Evolutionary conservation across 2,888 invertebrate genomes (phyloP).

Genomic region (Drosophila antonietae): DNA sequence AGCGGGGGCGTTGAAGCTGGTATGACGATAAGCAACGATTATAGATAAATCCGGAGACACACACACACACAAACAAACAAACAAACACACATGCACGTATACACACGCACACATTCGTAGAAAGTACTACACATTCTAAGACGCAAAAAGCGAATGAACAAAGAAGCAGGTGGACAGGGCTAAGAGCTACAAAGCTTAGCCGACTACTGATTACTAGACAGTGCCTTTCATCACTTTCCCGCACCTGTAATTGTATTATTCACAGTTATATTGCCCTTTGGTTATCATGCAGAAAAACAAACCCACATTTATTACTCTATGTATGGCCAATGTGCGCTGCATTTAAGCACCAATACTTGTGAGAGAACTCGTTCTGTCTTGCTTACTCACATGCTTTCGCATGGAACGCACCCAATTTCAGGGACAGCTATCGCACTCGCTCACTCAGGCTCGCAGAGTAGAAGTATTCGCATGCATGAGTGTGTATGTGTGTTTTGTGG

Average conservation of each 20-base stretch:
- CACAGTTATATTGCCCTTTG: conserved; percentile 43
- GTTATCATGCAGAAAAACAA: conserved; percentile 49
- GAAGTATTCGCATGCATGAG: conserved; percentile 8
- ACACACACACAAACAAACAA: conserved; percentile 1
- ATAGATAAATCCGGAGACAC: conserved; percentile 64
- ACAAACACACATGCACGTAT: conserved; percentile 17
- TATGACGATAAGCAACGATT: conserved; percentile 65
- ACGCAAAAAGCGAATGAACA: conserved; percentile 70
- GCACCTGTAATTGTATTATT: conserved; percentile 43
- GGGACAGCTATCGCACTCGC: conserved; percentile 56
- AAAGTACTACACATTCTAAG: conserved; percentile 53
- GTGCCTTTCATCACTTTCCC: conserved; percentile 1
- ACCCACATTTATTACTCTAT: conserved; percentile 43
- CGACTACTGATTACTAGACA: conserved; percentile 30
- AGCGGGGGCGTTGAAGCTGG: conserved; percentile 49
- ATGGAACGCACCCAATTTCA: conserved; percentile 75
- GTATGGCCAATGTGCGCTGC: conserved; percentile 67
- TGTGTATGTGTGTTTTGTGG: conserved; percentile 40
- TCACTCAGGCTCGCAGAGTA: conserved; percentile 42
- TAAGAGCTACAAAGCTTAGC: conserved; percentile 16
- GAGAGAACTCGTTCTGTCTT: conserved; percentile 37
- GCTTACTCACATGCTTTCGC: conserved; percentile 43
- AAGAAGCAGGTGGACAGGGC: conserved; percentile 42
- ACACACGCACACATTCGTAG: conserved; percentile 2
- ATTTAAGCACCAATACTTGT: conserved; percentile 47